Conservation (phyloP, 2,797 vertebrate species). For the Sebastiscus albofasciatus region DNA sequence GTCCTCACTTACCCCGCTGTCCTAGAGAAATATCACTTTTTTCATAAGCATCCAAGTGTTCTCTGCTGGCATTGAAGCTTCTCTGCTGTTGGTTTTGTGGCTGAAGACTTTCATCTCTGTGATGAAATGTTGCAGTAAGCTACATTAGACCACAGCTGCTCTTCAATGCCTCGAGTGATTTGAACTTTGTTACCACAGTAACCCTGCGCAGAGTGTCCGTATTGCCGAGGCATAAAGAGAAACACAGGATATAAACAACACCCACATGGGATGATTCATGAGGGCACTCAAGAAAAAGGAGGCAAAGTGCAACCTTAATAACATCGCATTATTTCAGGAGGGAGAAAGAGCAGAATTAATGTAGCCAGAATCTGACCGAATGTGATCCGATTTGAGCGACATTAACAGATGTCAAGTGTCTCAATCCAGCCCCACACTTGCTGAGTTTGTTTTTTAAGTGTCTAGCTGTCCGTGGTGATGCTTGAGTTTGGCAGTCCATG, state of each 20-base stretch:
- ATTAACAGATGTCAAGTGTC: constrained; percentile 21
- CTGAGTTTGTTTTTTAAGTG: constrained; percentile 18
- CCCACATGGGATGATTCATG: constrained; percentile 58
- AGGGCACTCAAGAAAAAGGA: constrained; percentile 10
- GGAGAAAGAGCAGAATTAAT: neutral
- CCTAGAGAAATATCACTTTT: neutral
- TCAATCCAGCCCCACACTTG: neutral
- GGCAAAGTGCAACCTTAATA: constrained; percentile 23
- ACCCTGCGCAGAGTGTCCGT: constrained; percentile 28
- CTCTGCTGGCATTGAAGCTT: neutral
- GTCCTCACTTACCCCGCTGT: neutral
- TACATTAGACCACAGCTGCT: constrained; percentile 24
- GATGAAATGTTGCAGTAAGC: constrained; percentile 10
- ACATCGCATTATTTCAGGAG: constrained; percentile 1
- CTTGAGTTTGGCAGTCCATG: constrained; percentile 4
- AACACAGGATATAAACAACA: constrained; percentile 50
- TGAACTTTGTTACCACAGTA: constrained; percentile 62
- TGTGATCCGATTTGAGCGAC: neutral
- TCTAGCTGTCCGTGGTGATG: neutral
- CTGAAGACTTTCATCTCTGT: constrained; percentile 25
- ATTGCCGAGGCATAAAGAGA: constrained; percentile 28
- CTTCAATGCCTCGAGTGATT: constrained; percentile 7
- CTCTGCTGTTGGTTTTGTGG: neutral
- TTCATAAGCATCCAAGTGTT: neutral
- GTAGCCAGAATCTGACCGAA: neutral